A percentile compares a stretch with the other conserved stretches of the same genome.
Evolutionary conservation across 2,888 invertebrate genomes (phyloP).

Genomic region (Synanthedon tipuliformis): DNA sequence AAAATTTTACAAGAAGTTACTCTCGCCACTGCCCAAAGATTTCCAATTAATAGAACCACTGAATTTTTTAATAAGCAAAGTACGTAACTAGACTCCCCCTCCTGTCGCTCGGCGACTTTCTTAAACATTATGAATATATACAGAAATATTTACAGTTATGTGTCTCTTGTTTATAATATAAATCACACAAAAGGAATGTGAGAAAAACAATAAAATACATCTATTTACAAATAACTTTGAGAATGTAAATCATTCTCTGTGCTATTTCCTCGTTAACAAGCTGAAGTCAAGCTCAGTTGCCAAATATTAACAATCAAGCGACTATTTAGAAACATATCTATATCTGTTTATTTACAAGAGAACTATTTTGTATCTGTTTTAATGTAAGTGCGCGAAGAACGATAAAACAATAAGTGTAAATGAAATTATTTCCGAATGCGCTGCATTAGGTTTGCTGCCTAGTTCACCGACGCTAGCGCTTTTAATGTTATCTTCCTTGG

Average conservation of each 20-base stretch:
- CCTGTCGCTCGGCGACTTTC: conserved; percentile 58
- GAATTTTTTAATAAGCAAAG: background rate
- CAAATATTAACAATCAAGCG: conserved; percentile 42
- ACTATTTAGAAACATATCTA: conserved; percentile 38
- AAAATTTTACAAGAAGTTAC: background rate
- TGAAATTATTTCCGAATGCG: conserved; percentile 24
- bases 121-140: conserved; percentile 48
- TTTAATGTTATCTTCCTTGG: conserved; percentile 46
- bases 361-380: conserved; percentile 21
- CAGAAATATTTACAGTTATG: conserved; percentile 63
- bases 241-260: conserved; percentile 13
- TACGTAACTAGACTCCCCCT: conserved; percentile 18
- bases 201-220: conserved; percentile 34
- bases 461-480: conserved; percentile 46
- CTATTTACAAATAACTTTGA: conserved; percentile 45
- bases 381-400: conserved; percentile 41
- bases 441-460: conserved; percentile 37
- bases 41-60: background rate
- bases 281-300: conserved; percentile 51
- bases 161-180: conserved; percentile 51
- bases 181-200: conserved; percentile 64
- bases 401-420: conserved; percentile 32
- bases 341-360: conserved; percentile 47
- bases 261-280: conserved; percentile 26
- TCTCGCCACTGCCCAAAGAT: no score